Conservation (phyloP, 2,888 invertebrate species). For the Drosophila hamatofila region DNA sequence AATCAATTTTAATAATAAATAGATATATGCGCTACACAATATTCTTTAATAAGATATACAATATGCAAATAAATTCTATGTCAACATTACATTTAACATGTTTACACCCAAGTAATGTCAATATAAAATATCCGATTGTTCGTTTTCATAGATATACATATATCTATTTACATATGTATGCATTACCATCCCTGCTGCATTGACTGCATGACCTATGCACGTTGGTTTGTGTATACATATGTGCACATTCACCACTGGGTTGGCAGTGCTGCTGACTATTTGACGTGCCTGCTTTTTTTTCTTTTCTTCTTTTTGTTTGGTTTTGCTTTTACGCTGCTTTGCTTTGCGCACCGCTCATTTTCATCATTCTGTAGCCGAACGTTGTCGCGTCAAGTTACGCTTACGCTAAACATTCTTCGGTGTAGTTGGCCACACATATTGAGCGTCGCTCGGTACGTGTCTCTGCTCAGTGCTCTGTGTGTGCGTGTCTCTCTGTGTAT, state of each 20-base stretch:
- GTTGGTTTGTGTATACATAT: neutral
- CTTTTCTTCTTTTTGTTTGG: conserved; percentile 43
- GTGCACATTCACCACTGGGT: conserved; percentile 50
- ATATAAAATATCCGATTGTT: neutral
- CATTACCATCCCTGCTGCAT: conserved; percentile 19
- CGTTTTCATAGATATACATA: neutral
- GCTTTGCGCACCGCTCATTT: conserved; percentile 60
- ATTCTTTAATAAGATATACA: neutral
- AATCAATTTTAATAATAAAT: neutral
- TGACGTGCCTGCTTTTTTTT: conserved; percentile 48
- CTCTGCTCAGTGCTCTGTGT: conserved; percentile 27
- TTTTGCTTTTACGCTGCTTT: conserved; percentile 57
- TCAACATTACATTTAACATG: neutral
- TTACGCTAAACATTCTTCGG: conserved; percentile 57
- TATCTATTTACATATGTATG: too few species aligned
- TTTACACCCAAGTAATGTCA: neutral
- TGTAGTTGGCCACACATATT: conserved; percentile 46
- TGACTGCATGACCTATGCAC: conserved; percentile 34
- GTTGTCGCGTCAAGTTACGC: conserved; percentile 68
- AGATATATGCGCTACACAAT: neutral
- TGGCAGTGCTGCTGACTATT: conserved; percentile 34
- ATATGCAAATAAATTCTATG: neutral
- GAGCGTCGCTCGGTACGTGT: conserved; percentile 59
- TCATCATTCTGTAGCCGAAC: conserved; percentile 69
- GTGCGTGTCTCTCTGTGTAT: conserved; percentile 17